Evolutionary conservation across 1,140 invertebrate genomes (phyloP), one percentile per base, ranked within the genome.

Genomic region (Leptopilina clavipes): DNA sequence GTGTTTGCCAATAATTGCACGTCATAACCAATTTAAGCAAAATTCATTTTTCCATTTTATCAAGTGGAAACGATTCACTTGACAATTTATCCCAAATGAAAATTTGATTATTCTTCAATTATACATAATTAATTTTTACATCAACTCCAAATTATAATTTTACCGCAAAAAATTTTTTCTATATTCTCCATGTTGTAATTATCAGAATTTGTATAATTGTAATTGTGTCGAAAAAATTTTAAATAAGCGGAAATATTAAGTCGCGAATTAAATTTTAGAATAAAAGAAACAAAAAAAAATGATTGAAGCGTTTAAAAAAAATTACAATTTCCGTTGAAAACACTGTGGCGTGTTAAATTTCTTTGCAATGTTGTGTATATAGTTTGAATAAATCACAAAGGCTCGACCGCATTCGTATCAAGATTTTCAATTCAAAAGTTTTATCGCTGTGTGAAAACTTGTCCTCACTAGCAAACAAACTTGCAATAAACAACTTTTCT

Each of bases 401-500:
- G 18, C 54, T 59, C 54, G 54, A 59, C 54, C 54, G 54, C 54
- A 59, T 59, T 59, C 54, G 19, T 59, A 59, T 59, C 18, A 65
- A 37, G 25, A 65, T 65, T 59, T 65, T 12, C 22, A 65, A 25
- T 37, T 22, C 14, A 25, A 59, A n/a, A 65, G 56, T 65, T 31
- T 65, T 31, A 65, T 65, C 56, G 56, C 22, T 65, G 56, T 65
- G 56, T 12, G 14, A 19, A 31, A 65, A 65, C 19, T 65, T 12
- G 22, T 65, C 22, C 56, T 65, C 19, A 65, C 22, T 65, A 25
- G 25, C 56, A 65, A 65, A 65, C 22, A 65, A 65, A 65, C 56
- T 59, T 25, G 56, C 56, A 59, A 59, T 59, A 59, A 59, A 25
- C 56, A 59, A 59, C 56, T 59, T 59, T 59, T 59, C 56, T 10